phyloP scores from a whole-genome alignment of 2,113 vertebrate species.

The Labrus mixtus region DNA sequence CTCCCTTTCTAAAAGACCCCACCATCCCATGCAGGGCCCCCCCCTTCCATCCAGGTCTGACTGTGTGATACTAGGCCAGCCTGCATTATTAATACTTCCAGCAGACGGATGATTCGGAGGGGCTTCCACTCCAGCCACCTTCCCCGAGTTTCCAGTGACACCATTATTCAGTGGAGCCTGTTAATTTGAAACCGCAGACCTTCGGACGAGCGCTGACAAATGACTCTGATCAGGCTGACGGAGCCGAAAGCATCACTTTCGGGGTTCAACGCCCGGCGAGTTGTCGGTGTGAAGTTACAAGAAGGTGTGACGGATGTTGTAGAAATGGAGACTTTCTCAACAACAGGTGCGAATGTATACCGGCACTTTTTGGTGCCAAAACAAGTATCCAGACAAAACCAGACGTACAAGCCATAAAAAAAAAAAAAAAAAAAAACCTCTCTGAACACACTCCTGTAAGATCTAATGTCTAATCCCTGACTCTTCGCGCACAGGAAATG shows the following conservation, averaged over 20 bases:
- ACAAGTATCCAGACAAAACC: not conserved
- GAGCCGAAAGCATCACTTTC: slow-evolving; percentile 34
- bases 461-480: slow-evolving; percentile 66
- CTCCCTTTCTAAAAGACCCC: slow-evolving; percentile 9
- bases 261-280: not conserved
- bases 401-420: not conserved
- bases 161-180: slow-evolving; percentile 62
- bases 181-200: slow-evolving; percentile 62
- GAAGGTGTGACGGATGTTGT: slow-evolving; percentile 24
- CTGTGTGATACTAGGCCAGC: slow-evolving; percentile 49
- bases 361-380: not conserved
- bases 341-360: slow-evolving; percentile 1
- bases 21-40: slow-evolving; percentile 6
- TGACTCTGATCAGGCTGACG: slow-evolving; percentile 33
- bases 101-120: slow-evolving; percentile 64
- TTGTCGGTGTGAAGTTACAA: slow-evolving; percentile 30
- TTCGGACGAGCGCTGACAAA: slow-evolving; percentile 9
- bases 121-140: slow-evolving; percentile 61
- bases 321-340: slow-evolving; percentile 10
- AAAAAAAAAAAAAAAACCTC: no score
- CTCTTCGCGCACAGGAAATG: slow-evolving; percentile 70
- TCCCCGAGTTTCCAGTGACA: slow-evolving; percentile 67
- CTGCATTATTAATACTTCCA: slow-evolving; percentile 75
- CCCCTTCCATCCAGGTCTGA: slow-evolving; percentile 33
- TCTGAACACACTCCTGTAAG: slow-evolving; percentile 23